Evolutionary conservation across 2,888 invertebrate species (phyloP).

Genomic region (Protodeltote pygarga): DNA sequence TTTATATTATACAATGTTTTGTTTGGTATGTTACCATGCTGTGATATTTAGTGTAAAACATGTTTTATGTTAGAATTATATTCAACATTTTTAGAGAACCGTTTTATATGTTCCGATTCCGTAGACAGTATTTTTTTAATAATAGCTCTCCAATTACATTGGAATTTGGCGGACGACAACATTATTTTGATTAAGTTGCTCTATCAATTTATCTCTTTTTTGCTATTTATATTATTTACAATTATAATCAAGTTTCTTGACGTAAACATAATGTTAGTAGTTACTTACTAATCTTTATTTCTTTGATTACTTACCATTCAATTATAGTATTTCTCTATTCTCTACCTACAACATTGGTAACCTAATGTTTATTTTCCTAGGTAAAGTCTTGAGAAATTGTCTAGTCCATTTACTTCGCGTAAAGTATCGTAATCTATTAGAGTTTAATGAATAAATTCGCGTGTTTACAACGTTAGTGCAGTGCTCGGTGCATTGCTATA

Average conservation of each 20-base stretch:
- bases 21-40: conserved; percentile 36
- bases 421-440: conserved; percentile 1
- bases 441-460: conserved; percentile 32
- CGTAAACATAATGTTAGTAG: conserved; percentile 34
- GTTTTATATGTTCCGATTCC: conserved; percentile 36
- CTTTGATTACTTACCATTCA: conserved; percentile 12
- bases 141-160: conserved; percentile 61
- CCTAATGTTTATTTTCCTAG: too few species aligned
- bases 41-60: conserved; percentile 20
- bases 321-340: conserved; percentile 13
- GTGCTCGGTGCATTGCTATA: conserved; percentile 53
- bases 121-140: conserved; percentile 40
- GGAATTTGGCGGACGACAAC: conserved; percentile 58
- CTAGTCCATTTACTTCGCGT: background rate
- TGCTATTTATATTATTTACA: conserved; percentile 43
- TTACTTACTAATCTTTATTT: conserved; percentile 19
- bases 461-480: conserved; percentile 40
- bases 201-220: conserved; percentile 45
- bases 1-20: conserved; percentile 30
- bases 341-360: too few species aligned
- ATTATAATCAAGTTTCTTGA: conserved; percentile 45
- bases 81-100: conserved; percentile 32
- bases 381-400: too few species aligned
- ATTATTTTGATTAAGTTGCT: conserved; percentile 54
- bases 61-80: conserved; percentile 37